These are phyloP conservation scores for Amblyjoppa fuscipennis DNA, from an alignment of 2,888 invertebrate genomes.

Conservation along the genomic window DNA sequence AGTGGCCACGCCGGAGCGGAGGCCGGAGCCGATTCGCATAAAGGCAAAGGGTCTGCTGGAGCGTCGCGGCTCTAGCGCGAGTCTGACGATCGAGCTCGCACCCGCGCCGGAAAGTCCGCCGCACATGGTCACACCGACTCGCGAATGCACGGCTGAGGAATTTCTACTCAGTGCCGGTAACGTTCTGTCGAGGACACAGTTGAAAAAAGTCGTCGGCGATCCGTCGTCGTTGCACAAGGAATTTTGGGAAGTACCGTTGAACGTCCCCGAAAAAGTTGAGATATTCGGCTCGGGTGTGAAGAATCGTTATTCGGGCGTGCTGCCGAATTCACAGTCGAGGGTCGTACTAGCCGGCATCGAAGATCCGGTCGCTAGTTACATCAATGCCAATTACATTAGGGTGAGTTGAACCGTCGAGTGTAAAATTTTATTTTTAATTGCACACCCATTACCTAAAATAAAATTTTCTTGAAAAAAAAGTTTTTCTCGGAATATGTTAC, in stretches of 20 bases:
- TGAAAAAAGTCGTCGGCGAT: conserved; percentile 86
- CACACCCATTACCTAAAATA: background rate
- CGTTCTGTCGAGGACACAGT: conserved; percentile 86
- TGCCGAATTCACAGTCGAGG: conserved; percentile 95
- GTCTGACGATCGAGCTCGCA: conserved; percentile 92
- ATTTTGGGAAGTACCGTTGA: conserved; percentile 97
- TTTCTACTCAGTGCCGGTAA: conserved; percentile 87
- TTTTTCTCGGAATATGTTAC: no score
- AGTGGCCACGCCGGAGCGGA: conserved; percentile 78
- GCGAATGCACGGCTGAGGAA: conserved; percentile 87
- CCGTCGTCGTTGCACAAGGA: conserved; percentile 91
- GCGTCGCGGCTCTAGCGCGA: conserved; percentile 95
- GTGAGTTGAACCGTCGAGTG: conserved; percentile 85
- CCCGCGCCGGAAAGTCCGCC: conserved; percentile 82
- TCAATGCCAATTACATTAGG: conserved; percentile 97
- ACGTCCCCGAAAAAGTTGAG: conserved; percentile 95
- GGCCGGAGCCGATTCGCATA: conserved; percentile 86
- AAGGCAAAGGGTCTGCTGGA: conserved; percentile 91
- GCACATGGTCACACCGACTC: conserved; percentile 86
- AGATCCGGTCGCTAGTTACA: conserved; percentile 90
- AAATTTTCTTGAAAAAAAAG: background rate
- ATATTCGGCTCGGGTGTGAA: conserved; percentile 95
- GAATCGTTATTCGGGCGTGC: conserved; percentile 95
- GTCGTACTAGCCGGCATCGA: conserved; percentile 89
- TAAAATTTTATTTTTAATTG: background rate